Percentiles rank a stretch among this genome's conserved stretches.
These are phyloP conservation scores for Sinelater perroti DNA, from an alignment of 2,888 invertebrate genomes.

Conservation along the genomic window DNA sequence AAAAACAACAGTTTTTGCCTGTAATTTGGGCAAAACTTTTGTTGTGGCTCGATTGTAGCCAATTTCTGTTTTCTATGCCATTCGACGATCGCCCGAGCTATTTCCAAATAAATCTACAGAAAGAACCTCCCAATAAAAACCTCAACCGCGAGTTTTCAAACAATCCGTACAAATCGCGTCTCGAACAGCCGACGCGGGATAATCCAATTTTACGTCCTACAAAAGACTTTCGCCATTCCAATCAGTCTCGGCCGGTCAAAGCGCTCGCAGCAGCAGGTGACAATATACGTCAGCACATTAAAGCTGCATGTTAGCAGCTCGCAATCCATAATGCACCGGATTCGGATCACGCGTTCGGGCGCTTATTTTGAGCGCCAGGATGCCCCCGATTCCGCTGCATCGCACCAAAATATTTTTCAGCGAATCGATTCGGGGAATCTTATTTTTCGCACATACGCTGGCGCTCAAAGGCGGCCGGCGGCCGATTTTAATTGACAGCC, in stretches of 20 bases:
- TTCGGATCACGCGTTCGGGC: not conserved
- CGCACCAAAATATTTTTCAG: constrained; percentile 2
- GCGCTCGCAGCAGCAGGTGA: not conserved
- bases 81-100: too few relatives aligned
- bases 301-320: constrained; percentile 4
- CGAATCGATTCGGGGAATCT: not conserved
- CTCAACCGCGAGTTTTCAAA: too few relatives aligned
- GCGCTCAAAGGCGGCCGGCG: too few relatives aligned
- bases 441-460: too few relatives aligned
- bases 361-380: constrained; percentile 14
- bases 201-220: constrained; percentile 13
- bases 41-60: too few relatives aligned
- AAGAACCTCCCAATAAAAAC: too few relatives aligned
- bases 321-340: constrained; percentile 2
- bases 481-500: constrained; percentile 20
- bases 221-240: constrained; percentile 16
- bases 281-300: constrained; percentile 7
- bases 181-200: too few relatives aligned
- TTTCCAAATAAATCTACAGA: too few relatives aligned
- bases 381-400: constrained; percentile 15
- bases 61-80: too few relatives aligned
- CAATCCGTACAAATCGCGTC: too few relatives aligned
- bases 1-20: too few relatives aligned
- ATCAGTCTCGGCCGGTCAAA: not conserved
- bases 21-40: too few relatives aligned